Conservation (phyloP, 92 coral and sea anemone genomes). For the Galaxea fascicularis region DNA sequence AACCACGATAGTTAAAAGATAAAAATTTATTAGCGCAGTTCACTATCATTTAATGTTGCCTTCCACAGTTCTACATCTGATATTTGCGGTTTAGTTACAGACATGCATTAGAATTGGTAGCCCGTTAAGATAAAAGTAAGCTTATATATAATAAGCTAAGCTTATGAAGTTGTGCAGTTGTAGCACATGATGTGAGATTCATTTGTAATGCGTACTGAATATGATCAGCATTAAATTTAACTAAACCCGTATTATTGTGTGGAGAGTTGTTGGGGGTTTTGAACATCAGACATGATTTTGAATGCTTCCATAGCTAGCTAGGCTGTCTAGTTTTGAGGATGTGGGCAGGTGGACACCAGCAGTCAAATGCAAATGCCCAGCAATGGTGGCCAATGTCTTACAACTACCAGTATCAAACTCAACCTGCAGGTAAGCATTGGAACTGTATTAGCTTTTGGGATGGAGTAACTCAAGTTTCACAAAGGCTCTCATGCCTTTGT, state of each 20-base stretch:
- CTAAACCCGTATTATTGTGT: slow-evolving; percentile 30
- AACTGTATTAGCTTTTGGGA: background rate
- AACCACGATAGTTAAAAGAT: background rate
- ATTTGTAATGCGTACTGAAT: background rate
- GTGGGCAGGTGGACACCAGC: slow-evolving; percentile 97
- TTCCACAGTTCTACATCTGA: background rate
- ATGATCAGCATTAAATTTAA: slow-evolving; percentile 14
- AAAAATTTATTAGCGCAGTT: too few species aligned
- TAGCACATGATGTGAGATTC: background rate
- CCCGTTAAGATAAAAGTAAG: background rate
- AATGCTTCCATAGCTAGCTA: slow-evolving; percentile 73
- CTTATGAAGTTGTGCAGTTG: slow-evolving; percentile 26
- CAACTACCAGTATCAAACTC: slow-evolving; percentile 86
- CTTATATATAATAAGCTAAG: background rate
- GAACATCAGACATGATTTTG: slow-evolving; percentile 55
- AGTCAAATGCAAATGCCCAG: slow-evolving; percentile 69
- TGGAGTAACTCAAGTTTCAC: background rate
- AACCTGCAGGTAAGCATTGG: slow-evolving; percentile 75
- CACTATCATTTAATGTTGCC: background rate
- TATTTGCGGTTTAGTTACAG: too few species aligned
- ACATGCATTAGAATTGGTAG: background rate
- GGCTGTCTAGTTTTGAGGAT: slow-evolving; percentile 72
- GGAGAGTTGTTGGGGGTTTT: slow-evolving; percentile 41
- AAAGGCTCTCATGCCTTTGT: background rate
- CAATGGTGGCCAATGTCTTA: slow-evolving; percentile 99